Evolutionary conservation across 2,113 vertebrate genomes (phyloP).

Genomic region (Istiophorus platypterus): DNA sequence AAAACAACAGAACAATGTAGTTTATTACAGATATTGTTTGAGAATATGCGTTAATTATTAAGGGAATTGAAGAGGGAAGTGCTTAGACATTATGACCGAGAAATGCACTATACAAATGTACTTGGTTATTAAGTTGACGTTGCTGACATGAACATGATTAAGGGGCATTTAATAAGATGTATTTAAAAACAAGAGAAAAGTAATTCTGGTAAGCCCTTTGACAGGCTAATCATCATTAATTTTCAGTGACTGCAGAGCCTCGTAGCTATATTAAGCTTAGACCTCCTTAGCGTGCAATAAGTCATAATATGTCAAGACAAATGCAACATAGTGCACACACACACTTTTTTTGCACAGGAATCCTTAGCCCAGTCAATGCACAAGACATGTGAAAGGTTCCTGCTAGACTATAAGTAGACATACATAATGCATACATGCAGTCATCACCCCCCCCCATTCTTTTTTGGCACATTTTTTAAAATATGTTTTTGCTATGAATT

Average conservation of each 20-base stretch:
- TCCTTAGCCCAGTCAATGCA: background rate
- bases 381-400: background rate
- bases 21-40: background rate
- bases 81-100: background rate
- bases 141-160: conserved; percentile 25
- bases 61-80: background rate
- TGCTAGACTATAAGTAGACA: background rate
- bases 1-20: background rate
- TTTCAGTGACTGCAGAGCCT: background rate
- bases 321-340: background rate
- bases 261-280: conserved; percentile 5
- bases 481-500: background rate
- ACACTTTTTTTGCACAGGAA: background rate
- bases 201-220: background rate
- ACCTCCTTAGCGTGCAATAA: background rate
- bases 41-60: background rate
- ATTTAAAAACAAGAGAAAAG: conserved; percentile 31
- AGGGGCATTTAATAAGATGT: conserved; percentile 18
- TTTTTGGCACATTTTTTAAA: background rate
- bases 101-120: background rate
- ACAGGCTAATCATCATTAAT: conserved; percentile 22
- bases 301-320: conserved; percentile 21
- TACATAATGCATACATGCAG: background rate
- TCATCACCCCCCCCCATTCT: background rate
- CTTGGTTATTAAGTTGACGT: background rate